Evolutionary conservation across 2,113 vertebrate genomes (phyloP), one percentile per base, ranked within the genome.

Genomic region (Amblyornis subalaris): DNA sequence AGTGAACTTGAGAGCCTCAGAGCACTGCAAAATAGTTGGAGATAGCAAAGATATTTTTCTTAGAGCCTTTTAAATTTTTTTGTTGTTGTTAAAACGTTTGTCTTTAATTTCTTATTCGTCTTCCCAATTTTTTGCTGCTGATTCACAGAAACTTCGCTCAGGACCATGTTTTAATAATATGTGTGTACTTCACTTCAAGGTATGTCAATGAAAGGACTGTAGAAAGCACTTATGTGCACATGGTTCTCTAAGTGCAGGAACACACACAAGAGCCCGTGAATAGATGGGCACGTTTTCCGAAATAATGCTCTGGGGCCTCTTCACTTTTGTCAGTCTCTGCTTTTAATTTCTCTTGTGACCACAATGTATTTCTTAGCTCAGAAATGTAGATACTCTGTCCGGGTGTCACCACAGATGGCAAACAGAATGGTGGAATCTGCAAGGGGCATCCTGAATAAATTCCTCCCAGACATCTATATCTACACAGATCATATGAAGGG

Each of bases 401-500:
- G 99, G 88, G 99, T 99, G 19, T 99, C 99, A 64, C 99, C 99
- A 64, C 99, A 99, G 97, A 99, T 99, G 97, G 98, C 98, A 40
- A 99, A 99, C 97, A 98, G 99, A 96, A 98, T 99, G 48, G 99
- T 99, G 95, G 99, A 99, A 48, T 98, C 99, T 23, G 98, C 99
- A 73, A 98, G 99, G 86, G 97, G 98, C 75, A 74, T 99, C 94
- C 97, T 99, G 62, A 99, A 99, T 98, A 98, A 98, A 93, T 99
- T 99, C 82, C 96, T 99, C 42, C 99, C 99, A 7, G 99, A 99
- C 88, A 98, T 99, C 94, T 99, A 99, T 95, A 99, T 99, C 92
- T 98, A 99, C 96, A 99, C 99, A 0, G 99, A 99, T 97, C 99
- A 99, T 92, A 98, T 99, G 98, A 99, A 99, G 78, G 99, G 99